Percentiles rank a stretch among this genome's conserved stretches.
Conservation (phyloP, 2,888 invertebrate species). For the Phasia obesa region DNA sequence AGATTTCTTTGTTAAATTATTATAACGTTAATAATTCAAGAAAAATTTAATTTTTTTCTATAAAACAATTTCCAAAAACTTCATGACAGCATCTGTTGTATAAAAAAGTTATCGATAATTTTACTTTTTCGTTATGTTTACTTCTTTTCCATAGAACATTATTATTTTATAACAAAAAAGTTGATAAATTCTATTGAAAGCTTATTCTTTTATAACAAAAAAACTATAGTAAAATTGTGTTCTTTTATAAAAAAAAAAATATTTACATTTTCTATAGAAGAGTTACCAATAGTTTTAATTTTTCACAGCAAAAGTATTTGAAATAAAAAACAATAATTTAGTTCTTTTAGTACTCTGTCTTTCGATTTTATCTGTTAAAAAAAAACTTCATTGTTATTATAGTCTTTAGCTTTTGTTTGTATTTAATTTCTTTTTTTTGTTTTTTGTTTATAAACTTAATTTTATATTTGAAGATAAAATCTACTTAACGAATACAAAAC, state of each 20-base stretch:
- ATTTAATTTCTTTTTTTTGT: slow-evolving; percentile 9
- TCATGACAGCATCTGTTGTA: no score
- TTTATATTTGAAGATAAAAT: slow-evolving; percentile 11
- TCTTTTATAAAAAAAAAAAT: not conserved
- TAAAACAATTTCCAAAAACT: no score
- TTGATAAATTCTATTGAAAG: no score
- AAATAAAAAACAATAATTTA: not conserved
- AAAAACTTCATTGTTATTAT: no score
- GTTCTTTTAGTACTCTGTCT: not conserved
- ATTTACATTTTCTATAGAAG: not conserved
- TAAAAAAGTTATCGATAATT: not conserved
- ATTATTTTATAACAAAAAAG: no score
- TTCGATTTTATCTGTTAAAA: not conserved
- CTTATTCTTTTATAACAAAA: no score
- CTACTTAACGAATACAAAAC: not conserved
- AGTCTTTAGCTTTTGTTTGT: slow-evolving; percentile 11
- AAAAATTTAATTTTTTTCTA: no score
- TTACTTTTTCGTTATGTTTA: not conserved
- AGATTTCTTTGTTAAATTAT: no score
- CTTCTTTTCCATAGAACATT: no score
- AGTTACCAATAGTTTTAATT: not conserved
- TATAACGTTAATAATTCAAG: no score
- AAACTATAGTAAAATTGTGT: no score
- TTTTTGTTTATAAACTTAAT: slow-evolving; percentile 28
- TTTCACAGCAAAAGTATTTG: not conserved